Evolutionary conservation across 2,113 vertebrate species (phyloP), one percentile per base, ranked within the genome.

Genomic region (Chloebia gouldiae): DNA sequence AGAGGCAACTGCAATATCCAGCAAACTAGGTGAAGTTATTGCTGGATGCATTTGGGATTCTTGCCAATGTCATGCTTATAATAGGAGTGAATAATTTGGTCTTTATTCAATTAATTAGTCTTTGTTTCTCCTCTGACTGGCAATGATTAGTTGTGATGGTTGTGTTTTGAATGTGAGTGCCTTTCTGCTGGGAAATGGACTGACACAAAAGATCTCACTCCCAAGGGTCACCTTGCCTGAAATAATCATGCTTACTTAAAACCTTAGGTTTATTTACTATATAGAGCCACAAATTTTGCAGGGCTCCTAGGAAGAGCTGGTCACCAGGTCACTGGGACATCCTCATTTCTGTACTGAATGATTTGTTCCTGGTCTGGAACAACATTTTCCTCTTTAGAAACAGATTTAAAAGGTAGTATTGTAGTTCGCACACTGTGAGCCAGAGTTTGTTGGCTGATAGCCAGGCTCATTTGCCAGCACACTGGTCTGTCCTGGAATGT

Each of bases 81-180:
- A 93, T 19, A 20, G 37, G 47, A 92, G 49, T 0, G 3, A 84
- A 81, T 84, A 75, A 88, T 86, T 57, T 86, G 53, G 56, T 12
- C 65, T 95, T 77, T 70, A 61, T 88, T 93, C 44, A 82, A 68
- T 90, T 93, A 87, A 89, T 93, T 92, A 73, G 30, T 64, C 56
- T 92, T 76, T 91, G 44, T 88, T 90, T 64, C 56, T 83, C 33
- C 44, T 70, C 39, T 73, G 94, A 59, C 65, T 84, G 42, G 14
- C 68, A 83, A 66, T 70, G 73, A 90, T 56, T 91, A 31, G 27
- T 64, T 86, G 61, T 7, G 2, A 40, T 56, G 24, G 17, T 10
- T 81, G 40, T 66, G 40, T 88, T 91, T 71, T 65, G 42, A 61
- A 69, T 83, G 16, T n/a, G 53, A 56, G 18, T 72, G 49, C 25